These are phyloP conservation scores for Nylanderia fulva DNA, from an alignment of 1,140 invertebrate species.

Conservation along the genomic window DNA sequence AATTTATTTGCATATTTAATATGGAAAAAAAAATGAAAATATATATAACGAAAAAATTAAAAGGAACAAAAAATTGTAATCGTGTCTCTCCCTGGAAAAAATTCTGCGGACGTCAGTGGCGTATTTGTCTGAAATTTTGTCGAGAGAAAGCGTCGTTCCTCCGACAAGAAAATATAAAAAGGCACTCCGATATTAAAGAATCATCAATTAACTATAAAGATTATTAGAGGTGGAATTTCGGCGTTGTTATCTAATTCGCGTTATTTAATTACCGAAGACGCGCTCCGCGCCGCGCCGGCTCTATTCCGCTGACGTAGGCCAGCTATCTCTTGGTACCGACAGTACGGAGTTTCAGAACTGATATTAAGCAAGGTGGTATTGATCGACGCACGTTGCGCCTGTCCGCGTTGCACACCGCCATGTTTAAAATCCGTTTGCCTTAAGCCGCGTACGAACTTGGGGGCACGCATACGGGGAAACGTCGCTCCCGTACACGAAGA, in stretches of 20 bases:
- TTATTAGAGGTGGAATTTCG: background rate
- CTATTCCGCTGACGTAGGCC: conserved; percentile 20
- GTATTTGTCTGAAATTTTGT: background rate
- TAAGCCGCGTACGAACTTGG: conserved; percentile 59
- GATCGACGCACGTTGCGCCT: conserved; percentile 83
- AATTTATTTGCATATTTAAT: too few relatives aligned
- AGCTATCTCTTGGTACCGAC: conserved; percentile 64
- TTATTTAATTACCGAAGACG: conserved; percentile 9
- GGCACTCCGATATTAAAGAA: too few relatives aligned
- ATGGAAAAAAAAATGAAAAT: too few relatives aligned
- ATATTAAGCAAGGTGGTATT: conserved; percentile 86
- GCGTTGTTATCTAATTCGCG: background rate
- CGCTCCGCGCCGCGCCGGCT: background rate
- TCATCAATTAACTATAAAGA: too few relatives aligned
- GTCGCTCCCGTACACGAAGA: background rate
- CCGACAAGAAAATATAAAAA: too few relatives aligned
- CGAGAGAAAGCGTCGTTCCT: too few relatives aligned
- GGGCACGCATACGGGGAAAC: conserved; percentile 39
- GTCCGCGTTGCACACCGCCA: conserved; percentile 84
- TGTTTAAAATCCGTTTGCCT: conserved; percentile 82
- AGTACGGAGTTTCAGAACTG: conserved; percentile 84
- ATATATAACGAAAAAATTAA: too few relatives aligned
- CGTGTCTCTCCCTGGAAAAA: too few relatives aligned
- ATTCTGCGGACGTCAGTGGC: too few relatives aligned
- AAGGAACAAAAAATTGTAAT: too few relatives aligned